Percentiles rank a stretch among this genome's conserved stretches.
Conservation (phyloP, 2,113 vertebrate species). For the Tamias sibiricus region DNA sequence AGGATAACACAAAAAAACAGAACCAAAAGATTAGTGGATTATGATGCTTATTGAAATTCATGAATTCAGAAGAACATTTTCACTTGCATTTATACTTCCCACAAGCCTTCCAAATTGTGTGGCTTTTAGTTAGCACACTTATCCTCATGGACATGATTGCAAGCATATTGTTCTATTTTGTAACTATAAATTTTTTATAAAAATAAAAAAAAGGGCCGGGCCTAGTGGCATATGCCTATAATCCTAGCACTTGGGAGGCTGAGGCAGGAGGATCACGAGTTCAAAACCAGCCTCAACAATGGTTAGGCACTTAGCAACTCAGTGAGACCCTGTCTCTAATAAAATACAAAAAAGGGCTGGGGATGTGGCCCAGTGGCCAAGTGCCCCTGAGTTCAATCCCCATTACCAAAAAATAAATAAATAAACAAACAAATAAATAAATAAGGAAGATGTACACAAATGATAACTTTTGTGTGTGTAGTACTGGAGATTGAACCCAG, state of each 20-base stretch:
- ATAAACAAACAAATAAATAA: too few species aligned
- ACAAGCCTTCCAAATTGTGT: conserved; percentile 13
- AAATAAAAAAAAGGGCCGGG: too few species aligned
- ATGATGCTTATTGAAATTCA: conserved; percentile 81
- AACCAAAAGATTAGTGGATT: conserved; percentile 92
- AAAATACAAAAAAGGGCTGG: too few species aligned
- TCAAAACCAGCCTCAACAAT: too few species aligned
- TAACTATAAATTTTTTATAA: conserved; percentile 18
- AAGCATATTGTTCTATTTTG: neutral
- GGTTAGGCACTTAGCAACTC: too few species aligned
- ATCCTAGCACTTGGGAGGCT: too few species aligned
- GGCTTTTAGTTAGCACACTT: conserved; percentile 57
- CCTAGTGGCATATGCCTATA: too few species aligned
- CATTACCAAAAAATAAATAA: too few species aligned
- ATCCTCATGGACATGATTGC: conserved; percentile 55
- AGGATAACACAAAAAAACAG: conserved; percentile 96
- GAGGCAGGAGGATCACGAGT: too few species aligned
- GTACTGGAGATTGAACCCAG: neutral
- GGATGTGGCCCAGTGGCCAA: too few species aligned
- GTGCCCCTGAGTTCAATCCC: too few species aligned
- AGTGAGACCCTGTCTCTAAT: too few species aligned
- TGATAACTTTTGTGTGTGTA: neutral
- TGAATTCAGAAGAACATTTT: conserved; percentile 62
- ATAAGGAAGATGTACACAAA: conserved; percentile 42
- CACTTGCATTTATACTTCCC: neutral